Conservation (phyloP, 2,888 invertebrate genomes). For the Drosophila leonis region DNA sequence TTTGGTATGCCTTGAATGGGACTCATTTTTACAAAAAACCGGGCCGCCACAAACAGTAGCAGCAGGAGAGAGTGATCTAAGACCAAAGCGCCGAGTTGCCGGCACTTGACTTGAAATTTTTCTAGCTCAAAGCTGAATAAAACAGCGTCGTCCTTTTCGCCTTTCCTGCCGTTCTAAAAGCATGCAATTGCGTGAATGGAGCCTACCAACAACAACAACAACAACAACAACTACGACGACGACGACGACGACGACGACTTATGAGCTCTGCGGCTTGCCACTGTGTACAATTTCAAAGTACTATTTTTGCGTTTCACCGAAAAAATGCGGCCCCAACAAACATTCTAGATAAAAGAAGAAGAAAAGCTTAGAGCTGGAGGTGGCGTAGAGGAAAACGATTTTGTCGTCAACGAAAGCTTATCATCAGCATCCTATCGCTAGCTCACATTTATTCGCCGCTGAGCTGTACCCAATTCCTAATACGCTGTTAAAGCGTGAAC, state of each 20-base stretch:
- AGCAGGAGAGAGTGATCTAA: slow-evolving; percentile 21
- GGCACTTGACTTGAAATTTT: slow-evolving; percentile 57
- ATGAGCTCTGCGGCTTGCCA: slow-evolving; percentile 61
- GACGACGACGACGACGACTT: slow-evolving; percentile 22
- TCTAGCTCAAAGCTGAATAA: slow-evolving; percentile 43
- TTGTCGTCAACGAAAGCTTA: slow-evolving; percentile 59
- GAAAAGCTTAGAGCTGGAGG: slow-evolving; percentile 47
- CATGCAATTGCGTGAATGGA: slow-evolving; percentile 22
- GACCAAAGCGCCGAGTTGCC: slow-evolving; percentile 43
- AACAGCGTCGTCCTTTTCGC: slow-evolving; percentile 26
- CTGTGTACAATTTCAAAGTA: slow-evolving; percentile 67
- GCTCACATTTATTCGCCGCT: slow-evolving; percentile 2
- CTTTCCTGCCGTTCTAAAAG: slow-evolving; percentile 31
- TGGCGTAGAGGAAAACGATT: slow-evolving; percentile 62
- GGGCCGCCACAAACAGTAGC: slow-evolving; percentile 37
- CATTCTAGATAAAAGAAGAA: slow-evolving; percentile 49
- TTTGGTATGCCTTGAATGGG: slow-evolving; percentile 44
- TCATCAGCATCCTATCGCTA: slow-evolving; percentile 69
- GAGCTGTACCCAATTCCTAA: neutral
- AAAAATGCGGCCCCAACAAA: slow-evolving; percentile 59
- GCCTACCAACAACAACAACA: slow-evolving; percentile 10
- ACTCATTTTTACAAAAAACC: slow-evolving; percentile 50
- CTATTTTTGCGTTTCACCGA: slow-evolving; percentile 51
- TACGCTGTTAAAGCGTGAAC: neutral
- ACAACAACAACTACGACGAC: neutral